phyloP scores from a whole-genome alignment of 2,888 invertebrate species.

The Ornithoptera alexandrae region DNA sequence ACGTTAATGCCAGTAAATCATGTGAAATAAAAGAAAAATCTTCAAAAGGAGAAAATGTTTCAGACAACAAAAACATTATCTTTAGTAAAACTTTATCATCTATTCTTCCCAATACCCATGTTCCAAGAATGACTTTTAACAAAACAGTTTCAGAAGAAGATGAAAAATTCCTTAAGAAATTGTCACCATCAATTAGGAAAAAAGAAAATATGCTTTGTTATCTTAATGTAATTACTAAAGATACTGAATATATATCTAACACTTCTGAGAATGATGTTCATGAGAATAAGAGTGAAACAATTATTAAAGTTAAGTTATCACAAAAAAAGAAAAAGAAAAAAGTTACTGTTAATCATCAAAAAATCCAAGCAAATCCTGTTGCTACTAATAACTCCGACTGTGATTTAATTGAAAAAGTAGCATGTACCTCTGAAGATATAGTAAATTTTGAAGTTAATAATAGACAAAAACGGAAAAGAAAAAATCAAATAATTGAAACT shows the following conservation, averaged over 20 bases:
- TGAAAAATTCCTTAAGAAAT: constrained; percentile 73
- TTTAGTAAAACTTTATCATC: constrained; percentile 26
- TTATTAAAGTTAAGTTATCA: constrained; percentile 63
- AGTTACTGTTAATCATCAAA: constrained; percentile 46
- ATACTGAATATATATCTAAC: constrained; percentile 38
- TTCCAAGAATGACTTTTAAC: constrained; percentile 34
- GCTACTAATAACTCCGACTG: constrained; percentile 17
- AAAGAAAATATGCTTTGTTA: constrained; percentile 82
- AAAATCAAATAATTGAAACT: constrained; percentile 27
- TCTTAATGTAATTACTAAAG: constrained; percentile 76
- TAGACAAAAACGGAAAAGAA: constrained; percentile 42
- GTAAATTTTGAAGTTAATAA: constrained; percentile 30
- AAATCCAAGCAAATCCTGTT: constrained; percentile 19
- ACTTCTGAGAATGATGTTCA: constrained; percentile 38
- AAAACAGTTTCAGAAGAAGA: constrained; percentile 53
- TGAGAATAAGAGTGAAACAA: constrained; percentile 38
- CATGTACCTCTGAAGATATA: neutral
- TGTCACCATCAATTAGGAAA: constrained; percentile 80
- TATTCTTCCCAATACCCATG: constrained; percentile 31
- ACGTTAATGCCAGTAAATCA: constrained; percentile 12
- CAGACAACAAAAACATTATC: constrained; percentile 21
- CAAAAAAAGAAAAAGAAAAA: constrained; percentile 52
- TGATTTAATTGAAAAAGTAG: neutral
- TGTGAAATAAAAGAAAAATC: constrained; percentile 15
- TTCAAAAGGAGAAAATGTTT: constrained; percentile 13